Base-by-base conservation (phyloP, 2,797 vertebrate species). In the Delichon dasypus region DNA sequence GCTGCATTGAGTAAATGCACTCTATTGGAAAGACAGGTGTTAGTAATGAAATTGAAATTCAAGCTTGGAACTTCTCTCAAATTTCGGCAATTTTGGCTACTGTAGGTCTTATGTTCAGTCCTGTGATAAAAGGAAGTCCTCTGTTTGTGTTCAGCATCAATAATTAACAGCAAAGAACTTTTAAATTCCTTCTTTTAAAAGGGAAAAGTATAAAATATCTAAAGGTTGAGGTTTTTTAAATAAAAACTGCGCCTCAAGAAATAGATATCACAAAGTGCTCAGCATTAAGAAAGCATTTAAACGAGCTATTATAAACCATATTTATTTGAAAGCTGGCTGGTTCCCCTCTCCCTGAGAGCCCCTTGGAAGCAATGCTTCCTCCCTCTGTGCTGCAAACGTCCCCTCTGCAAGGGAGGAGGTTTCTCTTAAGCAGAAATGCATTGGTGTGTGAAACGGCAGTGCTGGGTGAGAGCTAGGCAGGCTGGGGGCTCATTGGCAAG, bases 201-300 rank as follows among this genome's bases (percentile, higher is more conserved):
- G 9, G 22, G 32, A 68, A 81, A 80, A 45, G 21, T 27, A 16
- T 34, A 22, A 74, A 84, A 61, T 29, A 16, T 38, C 29, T 64
- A 44, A n/a, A 42, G 9, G 2, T 54, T 54, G 32, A 1, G 0
- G 2, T 20, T 42, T 36, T 32, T 42, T 1, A 1, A 26, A 18
- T 42, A 60, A 29, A 74, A 67, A 67, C 32, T 67, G 18, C 29
- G 75, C 44, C 14, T 84, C 23, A 47, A 50, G 70, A 81, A 72
- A 76, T 42, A 45, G 9, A 6, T 27, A 17, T 9, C 30, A 76
- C 29, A 68, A 82, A 81, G 61, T 27, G 23, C 17, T 58, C 23
- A 42, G 18, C 44, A 55, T 66, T 87, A 54, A 72, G 77, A 78
- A 60, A 73, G 7, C 9, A 34, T 82, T 78, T 61, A 48, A 71